Evolutionary conservation across 2,797 vertebrate species (phyloP).

Genomic region (Takifugu ocellatus): DNA sequence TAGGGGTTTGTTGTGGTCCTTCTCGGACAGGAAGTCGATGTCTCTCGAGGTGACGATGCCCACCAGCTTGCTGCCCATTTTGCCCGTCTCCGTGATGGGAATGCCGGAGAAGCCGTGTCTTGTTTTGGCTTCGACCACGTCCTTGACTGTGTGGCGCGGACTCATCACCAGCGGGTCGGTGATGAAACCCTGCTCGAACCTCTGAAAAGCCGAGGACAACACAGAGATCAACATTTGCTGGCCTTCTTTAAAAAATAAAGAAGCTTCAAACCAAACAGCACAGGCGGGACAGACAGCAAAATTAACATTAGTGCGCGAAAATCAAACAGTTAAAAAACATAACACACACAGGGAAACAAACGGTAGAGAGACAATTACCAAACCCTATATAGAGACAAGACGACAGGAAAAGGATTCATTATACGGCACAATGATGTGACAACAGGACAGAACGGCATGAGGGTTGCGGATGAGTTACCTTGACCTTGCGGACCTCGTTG

Average conservation of each 20-base stretch:
- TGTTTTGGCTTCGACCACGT: slow-evolving; percentile 87
- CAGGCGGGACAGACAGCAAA: not conserved
- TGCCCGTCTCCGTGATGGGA: slow-evolving; percentile 86
- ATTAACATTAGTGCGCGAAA: not conserved
- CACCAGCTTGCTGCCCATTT: slow-evolving; percentile 90
- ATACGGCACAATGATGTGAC: not conserved
- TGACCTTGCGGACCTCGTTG: slow-evolving; percentile 92
- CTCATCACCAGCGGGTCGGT: slow-evolving; percentile 91
- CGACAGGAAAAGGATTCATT: slow-evolving; percentile 6
- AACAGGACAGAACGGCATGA: not conserved
- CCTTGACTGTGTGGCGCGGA: slow-evolving; percentile 82
- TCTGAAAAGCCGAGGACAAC: slow-evolving; percentile 63
- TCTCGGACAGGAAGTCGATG: slow-evolving; percentile 90
- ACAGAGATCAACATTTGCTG: not conserved
- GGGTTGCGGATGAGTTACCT: slow-evolving; percentile 67
- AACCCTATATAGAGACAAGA: slow-evolving; percentile 31
- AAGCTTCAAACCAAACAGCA: not conserved
- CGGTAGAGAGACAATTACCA: slow-evolving; percentile 32
- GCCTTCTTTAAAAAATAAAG: not conserved
- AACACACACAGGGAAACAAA: not conserved
- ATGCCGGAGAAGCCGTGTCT: slow-evolving; percentile 91
- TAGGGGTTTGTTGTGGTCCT: slow-evolving; percentile 80
- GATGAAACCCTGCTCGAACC: slow-evolving; percentile 94
- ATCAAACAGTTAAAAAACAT: not conserved
- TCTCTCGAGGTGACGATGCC: slow-evolving; percentile 92